Evolutionary conservation across 2,797 vertebrate genomes (phyloP), one percentile per base, ranked within the genome.

Genomic region (Cercopithecus mitis): DNA sequence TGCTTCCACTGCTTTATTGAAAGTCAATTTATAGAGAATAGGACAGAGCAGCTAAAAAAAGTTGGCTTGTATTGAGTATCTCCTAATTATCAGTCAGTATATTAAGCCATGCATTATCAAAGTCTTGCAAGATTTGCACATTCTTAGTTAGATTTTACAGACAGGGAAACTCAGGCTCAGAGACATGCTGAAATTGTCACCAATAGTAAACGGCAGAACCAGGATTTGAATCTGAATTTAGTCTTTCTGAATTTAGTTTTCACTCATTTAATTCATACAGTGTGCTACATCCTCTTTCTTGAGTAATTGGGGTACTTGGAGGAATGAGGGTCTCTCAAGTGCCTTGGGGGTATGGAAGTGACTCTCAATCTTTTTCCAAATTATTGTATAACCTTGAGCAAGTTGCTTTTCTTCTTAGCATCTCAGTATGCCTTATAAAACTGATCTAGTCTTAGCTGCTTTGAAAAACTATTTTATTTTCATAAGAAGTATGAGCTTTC

Each of bases 381-480:
- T 92, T 64, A 33, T 58, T 86, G 27, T 30, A 20, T 47, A 19
- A 36, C 13, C 24, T 75, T 30, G 20, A 95, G 24, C 27, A 85
- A 93, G 24, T 61, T 55, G 9, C 52, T 94, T 90, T 89, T 79
- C 76, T 95, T 96, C 17, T 92, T 14, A 80, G 4, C 20, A 17
- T 91, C 52, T 92, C 27, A 45, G 4, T 47, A 90, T 88, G 25
- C 55, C 19, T 84, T 57, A 15, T 70, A 81, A 96, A 96, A 73
- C 5, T 36, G 17, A 64, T 81, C 3, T 84, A 58, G 77, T 84
- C n/a, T 25, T 72, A 27, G 58, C n/a, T 86, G 24, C 61, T 90
- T 92, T 50, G 50, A 33, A 80, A 93, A 30, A 24, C 33, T 52
- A 2, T 87, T 94, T 36, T 94, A 41, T 61, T 93, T 95, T 94